Base-by-base conservation (phyloP, 2,888 invertebrate species). In the Lasioglossum figueresi region DNA sequence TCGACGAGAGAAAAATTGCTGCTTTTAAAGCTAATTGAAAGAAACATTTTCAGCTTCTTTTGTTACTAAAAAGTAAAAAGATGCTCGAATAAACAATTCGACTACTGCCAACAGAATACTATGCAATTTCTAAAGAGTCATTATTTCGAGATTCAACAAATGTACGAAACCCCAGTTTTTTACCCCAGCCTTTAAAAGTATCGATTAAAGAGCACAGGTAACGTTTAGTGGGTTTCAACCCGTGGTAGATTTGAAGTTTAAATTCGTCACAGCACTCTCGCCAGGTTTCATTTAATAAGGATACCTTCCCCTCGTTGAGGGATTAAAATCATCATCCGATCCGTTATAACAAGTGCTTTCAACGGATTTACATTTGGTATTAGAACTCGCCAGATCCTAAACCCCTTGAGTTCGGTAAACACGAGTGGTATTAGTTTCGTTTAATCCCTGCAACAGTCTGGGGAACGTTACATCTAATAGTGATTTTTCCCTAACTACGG, bases 311-410 rank as follows among this genome's bases (percentile, higher is more conserved):
- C 14, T 5, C 59, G 14, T 27, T 1, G 14, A 31, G 59, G 59
- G 59, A 59, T 59, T 59, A 59, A 59, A 59, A 59, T 31, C 27
- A 59, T 6, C 43, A 45, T 72, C 19, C 31, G 27, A 59, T 31
- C 59, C 27, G 31, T 59, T 59, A 14, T 59, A 59, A 59, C 27
- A 59, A 59, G 59, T 59, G 59, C 59, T 59, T 59, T 16, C 59
- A 59, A 59, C 59, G 59, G 59, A 59, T 59, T 59, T 59, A 59
- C 59, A 68, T 68, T 68, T 10, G 34, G 23, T 68, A 68, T 59
- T 59, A 31, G 59, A 27, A 59, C 27, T 27, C 27, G 14, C 31
- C 59, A 27, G 59, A 59, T 16, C 27, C 27, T 59, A 27, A 59
- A 27, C 27, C 59, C 59, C 59, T 59, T 2, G 59, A 59, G 59